Evolutionary conservation across 2,113 vertebrate species (phyloP), one percentile per base, ranked within the genome.

Genomic region (Xiphophorus maculatus): DNA sequence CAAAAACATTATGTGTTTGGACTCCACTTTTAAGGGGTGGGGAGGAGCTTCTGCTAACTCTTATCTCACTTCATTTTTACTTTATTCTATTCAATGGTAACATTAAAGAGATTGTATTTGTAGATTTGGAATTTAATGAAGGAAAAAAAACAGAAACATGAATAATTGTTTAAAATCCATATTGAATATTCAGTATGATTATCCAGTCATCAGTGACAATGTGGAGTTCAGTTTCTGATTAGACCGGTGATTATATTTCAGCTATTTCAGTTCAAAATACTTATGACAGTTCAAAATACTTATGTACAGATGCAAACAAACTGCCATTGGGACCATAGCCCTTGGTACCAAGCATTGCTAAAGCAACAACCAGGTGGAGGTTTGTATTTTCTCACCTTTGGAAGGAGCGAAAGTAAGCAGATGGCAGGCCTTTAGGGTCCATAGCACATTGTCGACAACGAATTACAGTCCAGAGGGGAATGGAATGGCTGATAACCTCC

Each of bases 401-500:
- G 90, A 94, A 89, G 85, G 69, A 88, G 87, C 37, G 80, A 87
- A 87, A 90, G 88, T 86, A 85, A 93, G 90, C 94, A 94, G 94
- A 95, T 95, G 94, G 93, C 87, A 80, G 88, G 91, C 93, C 92
- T 93, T 94, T 91, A 91, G 92, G 94, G 93, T 93, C 91, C 88
- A 82, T 74, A 93, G 91, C 92, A 93, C 94, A 94, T 92, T 94
- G 92, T 93, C 81, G 87, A 94, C 92, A 93, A 90, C 78, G 91
- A 93, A 92, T 94, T 91, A 90, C 91, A 92, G 92, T 91, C 93
- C 92, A 92, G 91, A 93, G 93, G 94, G 92, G 92, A 91, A 93
- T 84, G 81, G 90, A 89, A 92, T 82, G 93, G 92, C 91, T 92
- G 92, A 91, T 92, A 94, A 94, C 93, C 92, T 93, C 93, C 85